Percentiles rank a stretch among this genome's conserved stretches.
Conservation (phyloP, 2,113 vertebrate species). For the Clarias macrocephalus region DNA sequence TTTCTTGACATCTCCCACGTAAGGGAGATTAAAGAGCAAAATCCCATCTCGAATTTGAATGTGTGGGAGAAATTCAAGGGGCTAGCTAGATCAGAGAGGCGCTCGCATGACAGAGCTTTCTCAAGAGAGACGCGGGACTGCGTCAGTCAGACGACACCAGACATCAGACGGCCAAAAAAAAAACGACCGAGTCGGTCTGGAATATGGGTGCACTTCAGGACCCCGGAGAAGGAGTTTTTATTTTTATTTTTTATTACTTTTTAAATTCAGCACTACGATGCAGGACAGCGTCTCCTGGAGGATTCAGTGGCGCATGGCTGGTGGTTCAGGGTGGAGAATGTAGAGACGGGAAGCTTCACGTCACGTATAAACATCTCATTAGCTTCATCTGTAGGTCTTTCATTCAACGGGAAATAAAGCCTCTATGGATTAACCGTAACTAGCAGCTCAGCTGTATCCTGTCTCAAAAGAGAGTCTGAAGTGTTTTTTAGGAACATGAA, state of each 20-base stretch:
- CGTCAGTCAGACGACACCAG: conserved; percentile 17
- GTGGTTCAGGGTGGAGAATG: neutral
- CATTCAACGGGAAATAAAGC: neutral
- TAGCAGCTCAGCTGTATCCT: neutral
- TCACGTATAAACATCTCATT: neutral
- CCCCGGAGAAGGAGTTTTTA: neutral
- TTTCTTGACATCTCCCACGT: conserved; percentile 33
- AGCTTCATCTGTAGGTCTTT: neutral
- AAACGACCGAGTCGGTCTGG: neutral
- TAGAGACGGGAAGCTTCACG: neutral
- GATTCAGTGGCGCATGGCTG: neutral
- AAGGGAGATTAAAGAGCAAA: conserved; percentile 39
- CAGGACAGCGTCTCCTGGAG: conserved; percentile 10
- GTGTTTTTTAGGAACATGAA: conserved; percentile 9
- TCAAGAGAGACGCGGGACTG: neutral
- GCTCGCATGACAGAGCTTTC: neutral
- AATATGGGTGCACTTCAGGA: conserved; percentile 11
- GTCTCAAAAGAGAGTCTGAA: conserved; percentile 6
- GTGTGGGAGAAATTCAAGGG: conserved; percentile 23
- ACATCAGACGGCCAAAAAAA: neutral
- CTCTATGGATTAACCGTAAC: neutral
- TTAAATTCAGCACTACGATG: neutral
- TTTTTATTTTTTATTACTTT: no score
- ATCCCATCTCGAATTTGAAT: conserved; percentile 35
- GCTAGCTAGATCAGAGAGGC: neutral